Conservation (phyloP, 2,797 vertebrate genomes). For the Myotis pilosus region DNA sequence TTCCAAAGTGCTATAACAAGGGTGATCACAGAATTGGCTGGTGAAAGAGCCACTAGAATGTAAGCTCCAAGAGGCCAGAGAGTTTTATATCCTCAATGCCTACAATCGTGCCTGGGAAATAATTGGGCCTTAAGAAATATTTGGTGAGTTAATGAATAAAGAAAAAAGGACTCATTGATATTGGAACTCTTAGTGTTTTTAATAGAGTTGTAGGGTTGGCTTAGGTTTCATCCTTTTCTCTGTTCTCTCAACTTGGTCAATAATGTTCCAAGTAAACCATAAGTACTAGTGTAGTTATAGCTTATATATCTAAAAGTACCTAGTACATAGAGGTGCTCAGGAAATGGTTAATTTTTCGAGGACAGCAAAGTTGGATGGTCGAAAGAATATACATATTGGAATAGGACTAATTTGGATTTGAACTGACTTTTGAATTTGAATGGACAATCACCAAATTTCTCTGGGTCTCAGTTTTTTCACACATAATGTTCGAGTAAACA, state of each 20-base stretch:
- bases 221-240: background rate
- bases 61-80: background rate
- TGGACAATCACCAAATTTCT: background rate
- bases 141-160: background rate
- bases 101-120: background rate
- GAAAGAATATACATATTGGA: background rate
- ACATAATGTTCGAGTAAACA: background rate
- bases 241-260: background rate
- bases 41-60: background rate
- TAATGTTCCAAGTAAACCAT: background rate
- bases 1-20: background rate
- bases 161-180: background rate
- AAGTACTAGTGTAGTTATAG: background rate
- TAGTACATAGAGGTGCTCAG: background rate
- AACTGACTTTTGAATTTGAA: background rate
- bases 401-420: background rate
- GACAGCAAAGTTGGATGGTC: background rate
- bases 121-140: background rate
- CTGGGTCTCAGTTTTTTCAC: background rate
- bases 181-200: background rate
- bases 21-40: background rate
- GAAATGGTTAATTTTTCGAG: background rate
- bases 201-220: background rate
- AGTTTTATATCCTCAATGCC: background rate
- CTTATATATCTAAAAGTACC: background rate